Evolutionary conservation across 2,888 invertebrate species (phyloP).

Genomic region (Yponomeuta cagnagella): DNA sequence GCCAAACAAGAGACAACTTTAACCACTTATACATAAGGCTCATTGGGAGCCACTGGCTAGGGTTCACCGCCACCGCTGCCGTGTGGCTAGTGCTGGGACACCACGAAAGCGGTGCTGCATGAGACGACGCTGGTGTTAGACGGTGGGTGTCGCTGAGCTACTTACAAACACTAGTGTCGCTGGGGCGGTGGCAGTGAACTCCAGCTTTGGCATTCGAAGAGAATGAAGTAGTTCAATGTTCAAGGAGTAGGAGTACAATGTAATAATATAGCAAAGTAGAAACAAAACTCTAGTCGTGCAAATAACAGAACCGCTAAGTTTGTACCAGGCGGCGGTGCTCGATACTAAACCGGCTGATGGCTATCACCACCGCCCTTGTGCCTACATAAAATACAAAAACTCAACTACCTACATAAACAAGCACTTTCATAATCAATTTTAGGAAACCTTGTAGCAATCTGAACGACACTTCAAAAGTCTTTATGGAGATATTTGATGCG

Average conservation of each 20-base stretch:
- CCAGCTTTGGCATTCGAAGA: neutral
- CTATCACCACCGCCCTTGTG: too few relatives aligned
- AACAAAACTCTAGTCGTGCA: neutral
- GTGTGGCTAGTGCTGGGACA: neutral
- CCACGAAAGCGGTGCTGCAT: neutral
- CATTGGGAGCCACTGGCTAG: neutral
- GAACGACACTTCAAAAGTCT: too few relatives aligned
- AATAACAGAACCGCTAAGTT: neutral
- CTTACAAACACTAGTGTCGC: neutral
- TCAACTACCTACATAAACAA: too few relatives aligned
- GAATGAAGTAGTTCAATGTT: neutral
- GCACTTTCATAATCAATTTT: too few relatives aligned
- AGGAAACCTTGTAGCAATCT: too few relatives aligned
- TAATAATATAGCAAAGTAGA: neutral
- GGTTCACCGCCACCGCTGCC: neutral
- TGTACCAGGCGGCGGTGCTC: too few relatives aligned
- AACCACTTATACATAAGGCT: neutral
- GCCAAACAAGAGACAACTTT: slow-evolving; percentile 1
- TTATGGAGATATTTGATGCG: too few relatives aligned
- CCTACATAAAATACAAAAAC: too few relatives aligned
- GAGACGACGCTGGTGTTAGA: neutral
- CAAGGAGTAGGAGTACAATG: neutral
- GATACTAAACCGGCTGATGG: too few relatives aligned
- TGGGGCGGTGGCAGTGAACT: neutral
- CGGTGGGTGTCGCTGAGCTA: neutral